Percentiles rank a stretch among this genome's conserved stretches.
Conservation (phyloP, 2,113 vertebrate genomes). For the Thalassarche chlororhynchos region DNA sequence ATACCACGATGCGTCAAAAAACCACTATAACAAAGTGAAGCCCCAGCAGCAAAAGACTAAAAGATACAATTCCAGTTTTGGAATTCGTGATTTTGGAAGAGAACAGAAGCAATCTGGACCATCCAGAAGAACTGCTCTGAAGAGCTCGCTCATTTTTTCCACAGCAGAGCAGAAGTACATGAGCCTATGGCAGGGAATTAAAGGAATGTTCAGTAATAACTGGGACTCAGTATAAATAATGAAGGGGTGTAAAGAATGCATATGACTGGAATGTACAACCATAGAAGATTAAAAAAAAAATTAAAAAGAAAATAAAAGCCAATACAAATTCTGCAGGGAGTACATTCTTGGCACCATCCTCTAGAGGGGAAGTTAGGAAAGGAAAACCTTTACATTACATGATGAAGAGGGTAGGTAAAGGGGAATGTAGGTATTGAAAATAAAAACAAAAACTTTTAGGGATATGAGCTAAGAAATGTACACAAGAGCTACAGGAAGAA, state of each 20-base stretch:
- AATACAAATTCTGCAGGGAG: not conserved
- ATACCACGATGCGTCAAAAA: accelerated
- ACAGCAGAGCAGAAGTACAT: not conserved
- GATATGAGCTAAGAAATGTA: constrained; percentile 4
- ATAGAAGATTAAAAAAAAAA: not conserved
- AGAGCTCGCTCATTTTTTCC: not conserved
- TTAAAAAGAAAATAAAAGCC: not conserved
- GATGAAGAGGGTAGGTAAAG: not conserved
- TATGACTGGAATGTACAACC: not conserved
- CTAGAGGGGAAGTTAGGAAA: not conserved
- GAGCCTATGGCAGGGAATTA: not conserved
- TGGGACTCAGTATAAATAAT: constrained; percentile 4
- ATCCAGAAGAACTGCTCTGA: not conserved
- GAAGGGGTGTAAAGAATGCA: not conserved
- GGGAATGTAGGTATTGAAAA: not conserved
- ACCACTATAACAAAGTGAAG: not conserved
- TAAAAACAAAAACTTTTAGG: not conserved
- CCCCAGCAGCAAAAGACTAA: not conserved
- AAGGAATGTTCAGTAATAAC: not conserved
- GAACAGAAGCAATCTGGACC: not conserved
- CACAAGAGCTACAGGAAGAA: not conserved
- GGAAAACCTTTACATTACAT: not conserved
- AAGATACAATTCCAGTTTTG: not conserved
- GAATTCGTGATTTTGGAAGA: not conserved
- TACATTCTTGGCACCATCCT: not conserved